Conservation (phyloP, 2,888 invertebrate species). For the Pyrgus malvae region DNA sequence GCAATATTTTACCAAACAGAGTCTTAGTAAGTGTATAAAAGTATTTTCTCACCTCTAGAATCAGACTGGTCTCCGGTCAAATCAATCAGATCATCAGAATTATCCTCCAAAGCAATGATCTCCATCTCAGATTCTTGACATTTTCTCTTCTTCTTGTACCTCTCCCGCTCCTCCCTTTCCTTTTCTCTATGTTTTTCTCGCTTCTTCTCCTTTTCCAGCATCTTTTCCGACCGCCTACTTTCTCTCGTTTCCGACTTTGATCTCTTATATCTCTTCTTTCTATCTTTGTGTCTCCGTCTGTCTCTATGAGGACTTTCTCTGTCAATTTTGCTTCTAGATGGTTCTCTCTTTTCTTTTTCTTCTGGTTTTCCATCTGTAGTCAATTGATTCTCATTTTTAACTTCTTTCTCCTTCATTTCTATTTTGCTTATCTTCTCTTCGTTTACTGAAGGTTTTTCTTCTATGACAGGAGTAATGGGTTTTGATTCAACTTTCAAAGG, state of each 20-base stretch:
- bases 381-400: constrained; percentile 30
- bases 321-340: constrained; percentile 12
- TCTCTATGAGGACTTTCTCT: constrained; percentile 42
- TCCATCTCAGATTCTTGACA: constrained; percentile 36
- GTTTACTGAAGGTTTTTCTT: constrained; percentile 29
- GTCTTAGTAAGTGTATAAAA: neutral
- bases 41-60: constrained; percentile 58
- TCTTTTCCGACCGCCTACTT: constrained; percentile 33
- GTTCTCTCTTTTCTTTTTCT: constrained; percentile 33
- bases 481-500: constrained; percentile 31
- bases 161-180: constrained; percentile 32
- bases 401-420: constrained; percentile 32
- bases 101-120: constrained; percentile 70
- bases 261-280: constrained; percentile 49
- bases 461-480: constrained; percentile 29
- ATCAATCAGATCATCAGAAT: constrained; percentile 81
- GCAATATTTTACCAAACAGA: neutral
- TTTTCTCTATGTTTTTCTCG: constrained; percentile 38
- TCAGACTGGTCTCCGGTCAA: constrained; percentile 80
- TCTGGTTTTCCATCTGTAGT: constrained; percentile 30
- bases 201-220: constrained; percentile 39
- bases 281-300: constrained; percentile 54
- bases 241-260: constrained; percentile 56
- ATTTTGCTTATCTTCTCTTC: constrained; percentile 36
- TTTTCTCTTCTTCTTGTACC: constrained; percentile 39